phyloP scores from a whole-genome alignment of 2,113 vertebrate species.

The Pseudopipra pipra region DNA sequence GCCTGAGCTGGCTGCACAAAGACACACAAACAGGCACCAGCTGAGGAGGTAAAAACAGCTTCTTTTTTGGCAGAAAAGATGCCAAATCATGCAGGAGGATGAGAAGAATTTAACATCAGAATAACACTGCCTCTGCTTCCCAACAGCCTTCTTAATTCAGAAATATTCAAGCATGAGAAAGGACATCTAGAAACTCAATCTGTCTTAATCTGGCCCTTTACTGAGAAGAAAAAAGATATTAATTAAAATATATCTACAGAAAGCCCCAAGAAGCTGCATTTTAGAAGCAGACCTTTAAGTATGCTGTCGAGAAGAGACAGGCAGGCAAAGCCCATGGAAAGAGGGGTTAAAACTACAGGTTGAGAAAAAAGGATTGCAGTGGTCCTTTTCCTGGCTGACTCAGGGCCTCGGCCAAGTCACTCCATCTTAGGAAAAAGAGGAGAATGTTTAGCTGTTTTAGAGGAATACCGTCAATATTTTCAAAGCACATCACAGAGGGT shows the following conservation, averaged over 20 bases:
- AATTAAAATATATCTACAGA: background rate
- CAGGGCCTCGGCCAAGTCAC: background rate
- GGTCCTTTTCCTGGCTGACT: background rate
- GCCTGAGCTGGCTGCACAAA: background rate
- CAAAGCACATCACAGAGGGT: background rate
- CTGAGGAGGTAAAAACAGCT: background rate
- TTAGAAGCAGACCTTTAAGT: background rate
- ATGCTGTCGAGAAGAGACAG: background rate
- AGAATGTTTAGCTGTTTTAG: background rate
- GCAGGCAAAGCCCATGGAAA: background rate
- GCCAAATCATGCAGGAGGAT: background rate
- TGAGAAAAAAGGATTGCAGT: background rate
- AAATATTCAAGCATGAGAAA: background rate
- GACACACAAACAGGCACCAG: background rate
- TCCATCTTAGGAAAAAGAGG: background rate
- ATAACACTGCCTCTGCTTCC: background rate
- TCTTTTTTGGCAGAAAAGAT: background rate
- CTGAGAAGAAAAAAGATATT: background rate
- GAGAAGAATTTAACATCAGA: background rate
- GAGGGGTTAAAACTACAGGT: background rate
- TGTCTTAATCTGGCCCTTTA: background rate
- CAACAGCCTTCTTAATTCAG: background rate
- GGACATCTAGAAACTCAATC: background rate
- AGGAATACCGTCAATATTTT: background rate
- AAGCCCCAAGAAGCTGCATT: background rate